Base-by-base conservation (phyloP, 2,888 invertebrate species). In the Nowickia ferox region DNA sequence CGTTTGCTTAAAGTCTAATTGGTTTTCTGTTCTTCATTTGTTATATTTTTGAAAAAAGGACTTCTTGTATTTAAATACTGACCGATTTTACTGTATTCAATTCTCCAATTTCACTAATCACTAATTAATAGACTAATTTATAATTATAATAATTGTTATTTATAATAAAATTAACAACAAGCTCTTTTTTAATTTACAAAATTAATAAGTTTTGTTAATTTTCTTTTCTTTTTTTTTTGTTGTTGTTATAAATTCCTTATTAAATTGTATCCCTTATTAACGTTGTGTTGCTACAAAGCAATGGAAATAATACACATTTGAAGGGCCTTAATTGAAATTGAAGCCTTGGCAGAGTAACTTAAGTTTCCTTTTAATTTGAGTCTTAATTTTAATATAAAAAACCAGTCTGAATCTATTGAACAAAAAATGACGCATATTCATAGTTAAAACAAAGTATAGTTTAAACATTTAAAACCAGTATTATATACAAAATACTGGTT, bases 81-180 rank as follows among this genome's bases (percentile, higher is more conserved):
- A 63, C 13, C 17, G 38, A 17, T 72, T 83, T 79, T 74, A 55
- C 11, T 68, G 68, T 46, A 53, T 78, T 84, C 72, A 78, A 78
- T 72, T 83, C 77, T 59, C 48, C 65, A 77, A 72, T 84, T 66
- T 66, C 59, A 61, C 72, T 68, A 74, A 51, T 77, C 72, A 77
- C 77, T 83, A 66, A 72, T 65, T 51, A 75, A 69, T 76, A 59
- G 57, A 78, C 53, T 80, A 81, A 69, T 78, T 74, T 44, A 48
- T 85, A 48, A 63, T 84, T n/a, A 63, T 65, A 51, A 77, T 81
- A 69, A 40, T 59, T 51, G 69, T 65, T 44, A n/a, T 81, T 79
- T 71, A 65, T 86, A 78, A 82, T 71, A 80, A 79, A 86, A 83
- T 80, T 72, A 86, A 86, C 65, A 85, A 82, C 86, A 83, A 83